Evolutionary conservation across 2,888 invertebrate genomes (phyloP).

Genomic region (Agrotis exclamationis): DNA sequence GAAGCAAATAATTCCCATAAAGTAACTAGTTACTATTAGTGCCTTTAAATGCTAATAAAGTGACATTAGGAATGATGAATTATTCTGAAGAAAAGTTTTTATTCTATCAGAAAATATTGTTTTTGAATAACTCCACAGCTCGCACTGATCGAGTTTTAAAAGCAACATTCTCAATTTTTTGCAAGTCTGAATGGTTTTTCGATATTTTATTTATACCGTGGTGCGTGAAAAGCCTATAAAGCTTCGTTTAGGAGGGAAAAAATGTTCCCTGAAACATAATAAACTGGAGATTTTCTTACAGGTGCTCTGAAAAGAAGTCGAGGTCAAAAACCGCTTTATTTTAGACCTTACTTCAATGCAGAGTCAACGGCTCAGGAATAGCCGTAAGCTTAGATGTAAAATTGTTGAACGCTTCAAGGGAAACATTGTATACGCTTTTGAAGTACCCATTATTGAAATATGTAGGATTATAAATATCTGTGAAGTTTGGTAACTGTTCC

Average conservation of each 20-base stretch:
- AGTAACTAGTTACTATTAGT: too few species aligned
- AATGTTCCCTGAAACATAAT: conserved; percentile 53
- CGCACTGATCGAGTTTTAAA: conserved; percentile 34
- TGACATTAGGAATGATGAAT: too few species aligned
- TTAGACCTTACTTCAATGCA: conserved; percentile 29
- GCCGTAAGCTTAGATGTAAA: conserved; percentile 5
- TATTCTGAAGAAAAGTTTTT: neutral
- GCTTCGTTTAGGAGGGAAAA: conserved; percentile 50
- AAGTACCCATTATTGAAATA: conserved; percentile 3
- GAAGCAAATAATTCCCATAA: neutral
- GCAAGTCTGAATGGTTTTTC: conserved; percentile 56
- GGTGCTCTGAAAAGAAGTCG: conserved; percentile 42
- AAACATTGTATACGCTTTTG: conserved; percentile 11
- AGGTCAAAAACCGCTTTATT: conserved; percentile 42
- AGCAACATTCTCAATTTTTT: conserved; percentile 36
- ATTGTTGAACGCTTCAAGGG: neutral
- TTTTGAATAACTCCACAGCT: neutral
- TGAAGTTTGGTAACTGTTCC: too few species aligned
- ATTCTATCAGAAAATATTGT: neutral
- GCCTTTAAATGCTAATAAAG: too few species aligned
- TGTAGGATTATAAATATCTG: neutral
- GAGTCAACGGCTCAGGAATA: neutral
- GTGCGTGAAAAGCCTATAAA: conserved; percentile 52
- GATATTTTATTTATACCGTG: conserved; percentile 60
- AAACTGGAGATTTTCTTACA: conserved; percentile 54